These are phyloP conservation scores for Neocrepidodera transversa DNA, from an alignment of 2,888 invertebrate genomes.

Conservation along the genomic window DNA sequence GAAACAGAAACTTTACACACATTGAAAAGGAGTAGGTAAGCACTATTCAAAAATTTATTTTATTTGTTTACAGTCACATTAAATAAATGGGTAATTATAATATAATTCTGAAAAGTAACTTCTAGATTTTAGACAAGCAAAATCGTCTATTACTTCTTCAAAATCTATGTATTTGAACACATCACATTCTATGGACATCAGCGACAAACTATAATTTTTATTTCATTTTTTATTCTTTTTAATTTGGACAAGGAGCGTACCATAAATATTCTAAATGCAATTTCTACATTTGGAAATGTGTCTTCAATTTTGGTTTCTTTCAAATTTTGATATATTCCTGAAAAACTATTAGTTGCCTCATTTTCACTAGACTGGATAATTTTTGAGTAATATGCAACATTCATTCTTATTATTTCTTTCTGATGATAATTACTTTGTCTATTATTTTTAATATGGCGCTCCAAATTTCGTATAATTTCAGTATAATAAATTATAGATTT, in stretches of 20 bases:
- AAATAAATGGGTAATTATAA: too few relatives aligned
- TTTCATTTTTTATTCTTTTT: slow-evolving; percentile 17
- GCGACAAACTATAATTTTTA: not conserved
- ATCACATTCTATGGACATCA: not conserved
- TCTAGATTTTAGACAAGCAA: slow-evolving; percentile 7
- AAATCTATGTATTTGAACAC: not conserved
- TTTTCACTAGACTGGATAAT: not conserved
- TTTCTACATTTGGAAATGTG: slow-evolving; percentile 2
- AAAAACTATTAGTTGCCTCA: slow-evolving; percentile 4
- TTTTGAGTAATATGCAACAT: slow-evolving; percentile 12
- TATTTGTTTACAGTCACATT: too few relatives aligned
- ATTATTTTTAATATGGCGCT: slow-evolving; percentile 10
- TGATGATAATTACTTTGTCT: slow-evolving; percentile 7
- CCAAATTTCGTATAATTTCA: slow-evolving; percentile 12
- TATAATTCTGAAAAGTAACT: too few relatives aligned
- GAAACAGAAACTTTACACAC: too few relatives aligned
- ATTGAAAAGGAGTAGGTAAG: too few relatives aligned
- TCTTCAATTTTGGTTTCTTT: slow-evolving; percentile 17
- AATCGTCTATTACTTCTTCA: slow-evolving; percentile 11
- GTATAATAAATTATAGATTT: slow-evolving; percentile 6
- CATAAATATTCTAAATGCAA: slow-evolving; percentile 3
- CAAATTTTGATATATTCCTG: slow-evolving; percentile 14
- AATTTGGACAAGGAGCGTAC: slow-evolving; percentile 16
- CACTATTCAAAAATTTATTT: too few relatives aligned
- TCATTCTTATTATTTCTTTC: not conserved